These are phyloP conservation scores for Adelosebastes latens DNA, from an alignment of 2,797 vertebrate species.

Conservation along the genomic window DNA sequence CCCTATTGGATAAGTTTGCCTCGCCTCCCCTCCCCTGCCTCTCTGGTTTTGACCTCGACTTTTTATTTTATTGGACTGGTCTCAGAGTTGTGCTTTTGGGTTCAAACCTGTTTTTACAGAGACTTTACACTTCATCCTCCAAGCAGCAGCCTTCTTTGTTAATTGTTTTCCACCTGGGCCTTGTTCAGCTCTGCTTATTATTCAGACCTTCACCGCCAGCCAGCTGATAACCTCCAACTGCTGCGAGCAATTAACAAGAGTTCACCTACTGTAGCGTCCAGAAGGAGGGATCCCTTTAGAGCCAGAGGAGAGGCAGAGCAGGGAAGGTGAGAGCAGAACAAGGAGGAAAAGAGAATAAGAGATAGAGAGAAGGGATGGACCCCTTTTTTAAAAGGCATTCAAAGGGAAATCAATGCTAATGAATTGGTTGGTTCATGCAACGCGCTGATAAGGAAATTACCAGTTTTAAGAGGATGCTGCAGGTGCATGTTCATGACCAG, in stretches of 20 bases:
- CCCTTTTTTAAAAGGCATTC: conserved; percentile 42
- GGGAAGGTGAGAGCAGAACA: conserved; percentile 29
- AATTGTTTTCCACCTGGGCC: conserved; percentile 65
- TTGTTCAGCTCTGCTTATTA: conserved; percentile 65
- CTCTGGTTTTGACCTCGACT: neutral
- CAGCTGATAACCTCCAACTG: conserved; percentile 79
- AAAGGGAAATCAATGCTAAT: conserved; percentile 73
- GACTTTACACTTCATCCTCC: conserved; percentile 5
- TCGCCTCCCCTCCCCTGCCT: neutral
- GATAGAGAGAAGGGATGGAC: conserved; percentile 16
- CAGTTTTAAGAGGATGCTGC: conserved; percentile 32
- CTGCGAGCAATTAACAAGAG: conserved; percentile 74
- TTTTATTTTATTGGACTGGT: neutral
- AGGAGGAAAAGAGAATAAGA: conserved; percentile 25
- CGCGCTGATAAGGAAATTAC: conserved; percentile 65
- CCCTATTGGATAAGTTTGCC: neutral
- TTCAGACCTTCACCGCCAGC: conserved; percentile 67
- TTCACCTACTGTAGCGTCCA: conserved; percentile 54
- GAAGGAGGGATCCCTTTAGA: conserved; percentile 48
- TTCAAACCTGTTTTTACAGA: neutral
- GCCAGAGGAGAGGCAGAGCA: conserved; percentile 30
- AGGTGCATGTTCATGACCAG: conserved; percentile 12
- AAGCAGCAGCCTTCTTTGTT: conserved; percentile 44
- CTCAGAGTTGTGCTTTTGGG: neutral
- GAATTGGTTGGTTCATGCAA: conserved; percentile 58